Percentiles rank a stretch among this genome's conserved stretches.
Evolutionary conservation across 2,113 vertebrate species (phyloP).

Genomic region (Spilogale gracilis): DNA sequence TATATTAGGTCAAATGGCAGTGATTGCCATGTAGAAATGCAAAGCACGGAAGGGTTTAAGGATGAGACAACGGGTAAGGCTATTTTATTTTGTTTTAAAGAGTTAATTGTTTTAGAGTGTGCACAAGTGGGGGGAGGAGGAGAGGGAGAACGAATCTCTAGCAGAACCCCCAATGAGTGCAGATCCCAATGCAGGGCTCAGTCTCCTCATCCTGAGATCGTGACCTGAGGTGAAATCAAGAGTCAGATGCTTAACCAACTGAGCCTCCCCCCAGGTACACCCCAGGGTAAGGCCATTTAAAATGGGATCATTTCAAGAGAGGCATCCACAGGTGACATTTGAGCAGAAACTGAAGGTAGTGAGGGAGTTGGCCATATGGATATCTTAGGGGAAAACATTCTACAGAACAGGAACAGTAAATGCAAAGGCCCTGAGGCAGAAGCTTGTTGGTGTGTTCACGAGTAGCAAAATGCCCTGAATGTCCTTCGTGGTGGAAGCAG

Average conservation of each 20-base stretch:
- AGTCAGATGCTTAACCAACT: not conserved
- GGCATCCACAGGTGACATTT: not conserved
- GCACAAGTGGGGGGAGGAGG: not conserved
- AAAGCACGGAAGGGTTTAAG: not conserved
- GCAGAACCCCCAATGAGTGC: not conserved
- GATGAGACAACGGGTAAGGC: not conserved
- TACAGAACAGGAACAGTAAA: not conserved
- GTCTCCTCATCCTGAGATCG: not conserved
- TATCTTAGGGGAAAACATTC: not conserved
- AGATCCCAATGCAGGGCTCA: not conserved
- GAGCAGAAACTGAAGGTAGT: not conserved
- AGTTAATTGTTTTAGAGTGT: not conserved
- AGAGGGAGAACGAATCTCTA: not conserved
- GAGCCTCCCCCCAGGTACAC: not conserved
- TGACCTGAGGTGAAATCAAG: not conserved
- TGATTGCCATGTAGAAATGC: not conserved
- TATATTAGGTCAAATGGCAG: not conserved
- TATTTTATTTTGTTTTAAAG: not conserved
- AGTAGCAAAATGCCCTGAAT: not conserved
- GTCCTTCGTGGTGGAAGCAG: not conserved
- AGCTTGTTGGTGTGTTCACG: not conserved
- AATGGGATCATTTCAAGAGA: not conserved
- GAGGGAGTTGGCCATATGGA: not conserved
- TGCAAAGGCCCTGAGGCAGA: not conserved
- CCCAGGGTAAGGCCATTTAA: not conserved